Conservation (phyloP, 2,888 invertebrate genomes). For the Lydus trimaculatus region DNA sequence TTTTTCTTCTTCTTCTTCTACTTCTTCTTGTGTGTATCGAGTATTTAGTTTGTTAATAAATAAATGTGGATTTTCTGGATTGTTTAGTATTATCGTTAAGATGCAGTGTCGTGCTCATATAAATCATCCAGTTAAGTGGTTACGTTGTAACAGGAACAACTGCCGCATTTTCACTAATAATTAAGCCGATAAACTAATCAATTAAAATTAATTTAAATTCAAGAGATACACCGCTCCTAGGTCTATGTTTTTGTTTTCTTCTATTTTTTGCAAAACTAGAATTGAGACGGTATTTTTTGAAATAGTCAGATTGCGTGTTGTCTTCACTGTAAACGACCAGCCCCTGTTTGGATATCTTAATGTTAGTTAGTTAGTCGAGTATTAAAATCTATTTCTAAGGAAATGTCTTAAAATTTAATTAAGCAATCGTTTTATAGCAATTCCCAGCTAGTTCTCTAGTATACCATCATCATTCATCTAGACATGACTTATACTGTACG, state of each 20-base stretch:
- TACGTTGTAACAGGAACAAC: constrained; percentile 40
- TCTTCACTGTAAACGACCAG: background rate
- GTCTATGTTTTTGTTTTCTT: constrained; percentile 28
- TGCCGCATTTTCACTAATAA: constrained; percentile 49
- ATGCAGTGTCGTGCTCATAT: background rate
- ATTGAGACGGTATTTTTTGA: constrained; percentile 23
- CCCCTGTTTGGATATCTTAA: constrained; percentile 2
- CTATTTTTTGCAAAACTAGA: constrained; percentile 45
- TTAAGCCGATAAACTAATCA: constrained; percentile 53
- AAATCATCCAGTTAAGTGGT: constrained; percentile 35
- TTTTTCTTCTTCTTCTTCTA: background rate
- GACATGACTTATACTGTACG: background rate
- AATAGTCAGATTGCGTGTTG: constrained; percentile 2
- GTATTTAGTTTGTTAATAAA: background rate
- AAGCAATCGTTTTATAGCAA: background rate
- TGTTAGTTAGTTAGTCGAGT: background rate
- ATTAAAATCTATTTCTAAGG: background rate
- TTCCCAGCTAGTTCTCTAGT: background rate
- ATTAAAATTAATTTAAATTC: constrained; percentile 51
- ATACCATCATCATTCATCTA: background rate
- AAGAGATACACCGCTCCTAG: constrained; percentile 42
- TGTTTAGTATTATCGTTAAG: background rate
- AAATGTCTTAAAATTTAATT: constrained; percentile 6
- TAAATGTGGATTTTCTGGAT: background rate
- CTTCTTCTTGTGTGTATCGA: too few relatives aligned